Evolutionary conservation across 2,797 vertebrate species (phyloP).

Genomic region (Coracias cyanogaster): DNA sequence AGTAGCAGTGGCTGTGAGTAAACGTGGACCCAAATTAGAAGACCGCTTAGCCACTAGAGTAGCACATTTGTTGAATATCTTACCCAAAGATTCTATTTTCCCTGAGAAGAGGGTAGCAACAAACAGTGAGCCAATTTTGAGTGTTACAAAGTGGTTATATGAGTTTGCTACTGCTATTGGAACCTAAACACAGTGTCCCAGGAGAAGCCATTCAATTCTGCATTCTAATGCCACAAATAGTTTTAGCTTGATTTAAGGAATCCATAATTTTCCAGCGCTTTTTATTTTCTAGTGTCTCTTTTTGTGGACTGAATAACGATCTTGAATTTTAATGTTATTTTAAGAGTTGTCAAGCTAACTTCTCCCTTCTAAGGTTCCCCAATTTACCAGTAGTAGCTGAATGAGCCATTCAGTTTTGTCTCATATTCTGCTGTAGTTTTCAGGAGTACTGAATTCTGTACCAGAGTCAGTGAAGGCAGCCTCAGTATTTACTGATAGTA

Average conservation of each 20-base stretch:
- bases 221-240: background rate
- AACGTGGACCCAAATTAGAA: background rate
- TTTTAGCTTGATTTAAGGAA: slow-evolving; percentile 16
- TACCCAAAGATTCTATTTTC: background rate
- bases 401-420: background rate
- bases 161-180: background rate
- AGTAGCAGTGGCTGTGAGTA: background rate
- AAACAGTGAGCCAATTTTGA: background rate
- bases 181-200: background rate
- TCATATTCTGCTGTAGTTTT: background rate
- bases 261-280: background rate
- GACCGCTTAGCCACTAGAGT: background rate
- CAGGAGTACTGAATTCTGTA: slow-evolving; percentile 7
- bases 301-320: background rate
- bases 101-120: background rate
- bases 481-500: background rate
- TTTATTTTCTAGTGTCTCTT: background rate
- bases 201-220: background rate
- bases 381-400: background rate
- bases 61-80: background rate
- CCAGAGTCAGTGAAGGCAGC: background rate
- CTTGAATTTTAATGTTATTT: background rate
- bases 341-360: background rate
- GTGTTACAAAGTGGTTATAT: background rate
- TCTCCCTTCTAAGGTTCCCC: background rate